phyloP scores from a whole-genome alignment of 1,140 invertebrate genomes.

The Oryctes rhinoceros region DNA sequence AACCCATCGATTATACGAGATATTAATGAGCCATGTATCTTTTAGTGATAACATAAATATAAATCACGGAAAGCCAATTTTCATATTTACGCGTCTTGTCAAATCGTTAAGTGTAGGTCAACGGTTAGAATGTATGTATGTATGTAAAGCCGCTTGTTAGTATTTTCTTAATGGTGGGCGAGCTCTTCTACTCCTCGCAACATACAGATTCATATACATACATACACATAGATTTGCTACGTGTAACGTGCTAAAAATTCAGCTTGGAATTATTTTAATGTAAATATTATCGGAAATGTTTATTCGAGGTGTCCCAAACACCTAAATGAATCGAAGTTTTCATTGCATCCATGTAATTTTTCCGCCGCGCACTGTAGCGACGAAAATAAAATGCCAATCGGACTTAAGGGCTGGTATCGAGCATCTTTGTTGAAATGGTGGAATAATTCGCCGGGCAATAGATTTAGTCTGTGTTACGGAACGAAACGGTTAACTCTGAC shows the following conservation, averaged over 20 bases:
- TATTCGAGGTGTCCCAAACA: background rate
- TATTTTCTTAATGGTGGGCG: background rate
- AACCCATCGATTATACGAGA: constrained; percentile 8
- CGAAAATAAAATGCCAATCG: background rate
- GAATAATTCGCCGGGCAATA: background rate
- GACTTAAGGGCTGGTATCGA: background rate
- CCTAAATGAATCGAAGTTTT: background rate
- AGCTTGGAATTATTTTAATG: constrained; percentile 1
- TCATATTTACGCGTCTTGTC: constrained; percentile 15
- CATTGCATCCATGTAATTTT: constrained; percentile 3
- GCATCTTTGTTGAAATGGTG: background rate
- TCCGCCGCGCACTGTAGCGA: background rate
- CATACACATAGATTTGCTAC: background rate
- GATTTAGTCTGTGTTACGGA: no score
- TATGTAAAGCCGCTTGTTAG: background rate
- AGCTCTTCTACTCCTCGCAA: background rate
- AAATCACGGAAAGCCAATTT: background rate
- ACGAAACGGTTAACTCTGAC: no score
- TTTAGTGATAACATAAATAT: constrained; percentile 16
- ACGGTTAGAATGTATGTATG: background rate
- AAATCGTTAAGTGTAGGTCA: constrained; percentile 4
- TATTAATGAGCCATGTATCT: constrained; percentile 14
- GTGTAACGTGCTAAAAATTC: constrained; percentile 19
- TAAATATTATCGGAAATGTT: constrained; percentile 22
- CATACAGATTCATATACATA: background rate